A percentile compares a stretch with the other conserved stretches of the same genome.
Conservation (phyloP, 2,113 vertebrate species). For the Lophotis ruficrista region DNA sequence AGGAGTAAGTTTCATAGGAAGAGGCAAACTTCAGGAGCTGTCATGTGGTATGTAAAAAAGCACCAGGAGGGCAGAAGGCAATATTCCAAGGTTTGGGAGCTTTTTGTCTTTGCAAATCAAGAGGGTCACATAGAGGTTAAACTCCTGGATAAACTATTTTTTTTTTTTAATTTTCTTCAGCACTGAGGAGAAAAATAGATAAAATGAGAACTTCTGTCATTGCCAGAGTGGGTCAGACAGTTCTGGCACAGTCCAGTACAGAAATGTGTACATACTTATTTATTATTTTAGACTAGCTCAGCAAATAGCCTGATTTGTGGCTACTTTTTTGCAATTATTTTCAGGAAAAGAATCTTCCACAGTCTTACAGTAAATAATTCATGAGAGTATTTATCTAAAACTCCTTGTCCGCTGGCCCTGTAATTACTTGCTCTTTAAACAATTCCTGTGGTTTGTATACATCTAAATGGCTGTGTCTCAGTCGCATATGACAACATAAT, state of each 20-base stretch:
- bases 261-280: not conserved
- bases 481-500: constrained; percentile 25
- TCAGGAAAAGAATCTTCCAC: not conserved
- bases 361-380: constrained; percentile 14
- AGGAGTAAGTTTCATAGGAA: not conserved
- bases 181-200: not conserved
- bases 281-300: not conserved
- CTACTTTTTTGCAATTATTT: constrained; percentile 16
- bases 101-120: not conserved
- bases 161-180: not conserved
- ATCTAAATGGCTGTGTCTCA: not conserved
- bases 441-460: constrained; percentile 11
- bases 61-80: not conserved
- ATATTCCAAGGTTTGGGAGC: not conserved
- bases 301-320: not conserved
- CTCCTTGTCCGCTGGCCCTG: not conserved
- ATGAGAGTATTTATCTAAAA: constrained; percentile 23
- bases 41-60: not conserved
- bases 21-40: not conserved
- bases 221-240: not conserved
- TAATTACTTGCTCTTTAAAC: constrained; percentile 50
- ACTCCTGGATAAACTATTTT: not conserved
- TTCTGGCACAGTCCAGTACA: not conserved
- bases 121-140: not conserved
- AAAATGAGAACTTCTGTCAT: not conserved